phyloP scores from a whole-genome alignment of 2,888 invertebrate genomes.

The Metopia argyrocephala region DNA sequence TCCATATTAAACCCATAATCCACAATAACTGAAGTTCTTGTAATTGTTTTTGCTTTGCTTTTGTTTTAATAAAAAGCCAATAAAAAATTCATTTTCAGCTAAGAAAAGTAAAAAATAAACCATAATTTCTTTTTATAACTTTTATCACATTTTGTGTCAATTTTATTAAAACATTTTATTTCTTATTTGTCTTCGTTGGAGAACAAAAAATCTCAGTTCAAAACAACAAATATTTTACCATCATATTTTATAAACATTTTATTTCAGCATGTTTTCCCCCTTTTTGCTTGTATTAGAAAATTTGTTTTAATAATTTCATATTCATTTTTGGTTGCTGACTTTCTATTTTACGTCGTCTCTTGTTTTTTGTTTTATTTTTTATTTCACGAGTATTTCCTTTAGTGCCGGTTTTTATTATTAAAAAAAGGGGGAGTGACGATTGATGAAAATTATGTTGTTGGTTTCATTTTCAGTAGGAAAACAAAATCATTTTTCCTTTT shows the following conservation, averaged over 20 bases:
- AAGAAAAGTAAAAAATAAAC: neutral
- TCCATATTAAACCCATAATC: neutral
- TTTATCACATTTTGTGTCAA: neutral
- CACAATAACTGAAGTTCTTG: neutral
- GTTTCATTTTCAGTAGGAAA: slow-evolving; percentile 40
- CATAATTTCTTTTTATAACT: slow-evolving; percentile 38
- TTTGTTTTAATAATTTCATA: slow-evolving; percentile 25
- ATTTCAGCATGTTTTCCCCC: neutral
- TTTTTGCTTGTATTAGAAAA: neutral
- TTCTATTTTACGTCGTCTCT: neutral
- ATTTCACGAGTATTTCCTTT: neutral
- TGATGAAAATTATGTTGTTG: slow-evolving; percentile 6
- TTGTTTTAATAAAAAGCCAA: slow-evolving; percentile 37
- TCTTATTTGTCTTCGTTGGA: too few species aligned
- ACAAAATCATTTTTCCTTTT: slow-evolving; percentile 18
- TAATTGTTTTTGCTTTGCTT: neutral
- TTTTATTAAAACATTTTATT: slow-evolving; percentile 8
- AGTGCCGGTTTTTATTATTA: slow-evolving; percentile 25
- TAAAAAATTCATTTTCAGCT: slow-evolving; percentile 50
- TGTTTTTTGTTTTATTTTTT: slow-evolving; percentile 13
- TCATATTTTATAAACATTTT: slow-evolving; percentile 48
- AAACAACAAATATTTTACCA: slow-evolving; percentile 51
- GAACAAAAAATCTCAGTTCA: slow-evolving; percentile 54
- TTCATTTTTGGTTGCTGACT: neutral
- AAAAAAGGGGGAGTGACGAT: slow-evolving; percentile 46